A percentile compares a stretch with the other conserved stretches of the same genome.
Evolutionary conservation across 2,113 vertebrate genomes (phyloP).

Genomic region (Thinocorus orbignyianus): DNA sequence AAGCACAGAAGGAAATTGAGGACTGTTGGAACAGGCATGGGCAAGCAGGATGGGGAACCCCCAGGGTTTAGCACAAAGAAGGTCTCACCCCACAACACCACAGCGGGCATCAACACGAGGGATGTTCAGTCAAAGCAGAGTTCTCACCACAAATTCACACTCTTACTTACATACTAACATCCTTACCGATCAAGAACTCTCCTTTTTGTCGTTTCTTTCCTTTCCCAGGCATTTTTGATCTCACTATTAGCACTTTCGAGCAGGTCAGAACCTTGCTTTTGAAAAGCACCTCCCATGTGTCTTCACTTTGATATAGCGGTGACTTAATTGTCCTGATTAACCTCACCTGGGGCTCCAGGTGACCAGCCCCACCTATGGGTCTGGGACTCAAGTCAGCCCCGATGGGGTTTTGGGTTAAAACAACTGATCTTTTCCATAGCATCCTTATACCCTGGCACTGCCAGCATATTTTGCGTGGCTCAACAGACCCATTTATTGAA

Average conservation of each 20-base stretch:
- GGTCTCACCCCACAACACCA: fast-evolving
- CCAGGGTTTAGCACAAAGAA: neutral
- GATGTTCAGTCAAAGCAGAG: neutral
- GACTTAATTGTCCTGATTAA: neutral
- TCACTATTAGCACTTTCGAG: fast-evolving
- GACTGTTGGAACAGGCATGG: fast-evolving
- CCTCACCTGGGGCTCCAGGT: neutral
- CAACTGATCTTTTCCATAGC: neutral
- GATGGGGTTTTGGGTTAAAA: neutral
- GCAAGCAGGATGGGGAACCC: neutral
- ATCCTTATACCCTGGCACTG: neutral
- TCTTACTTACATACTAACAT: neutral
- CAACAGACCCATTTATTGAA: neutral
- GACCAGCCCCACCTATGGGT: neutral
- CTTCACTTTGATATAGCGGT: neutral
- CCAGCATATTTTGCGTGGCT: neutral
- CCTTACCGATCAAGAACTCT: fast-evolving
- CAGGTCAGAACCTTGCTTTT: neutral
- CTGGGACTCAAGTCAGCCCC: fast-evolving
- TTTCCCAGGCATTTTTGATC: neutral
- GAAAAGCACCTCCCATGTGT: fast-evolving
- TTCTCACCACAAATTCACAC: fast-evolving
- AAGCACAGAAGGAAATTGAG: fast-evolving
- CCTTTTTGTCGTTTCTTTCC: fast-evolving
- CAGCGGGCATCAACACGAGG: fast-evolving